phyloP scores from a whole-genome alignment of 2,888 invertebrate genomes.

The Metalampra italica region DNA sequence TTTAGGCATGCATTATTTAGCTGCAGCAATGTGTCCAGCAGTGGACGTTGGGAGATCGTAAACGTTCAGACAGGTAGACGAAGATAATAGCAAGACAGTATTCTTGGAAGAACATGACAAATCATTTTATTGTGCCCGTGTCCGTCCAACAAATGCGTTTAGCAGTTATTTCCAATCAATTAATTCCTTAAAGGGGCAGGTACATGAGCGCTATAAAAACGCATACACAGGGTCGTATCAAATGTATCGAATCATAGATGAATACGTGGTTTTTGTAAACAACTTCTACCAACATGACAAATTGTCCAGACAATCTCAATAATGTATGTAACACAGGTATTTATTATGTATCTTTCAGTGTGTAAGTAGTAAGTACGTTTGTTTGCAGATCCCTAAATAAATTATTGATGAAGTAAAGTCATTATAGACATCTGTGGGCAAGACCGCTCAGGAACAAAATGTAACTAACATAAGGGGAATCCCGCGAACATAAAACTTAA shows the following conservation, averaged over 20 bases:
- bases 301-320: no score
- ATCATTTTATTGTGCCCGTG: constrained; percentile 33
- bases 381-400: not conserved
- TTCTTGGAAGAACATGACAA: constrained; percentile 13
- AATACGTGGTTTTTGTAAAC: not conserved
- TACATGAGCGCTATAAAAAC: constrained; percentile 31
- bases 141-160: constrained; percentile 42
- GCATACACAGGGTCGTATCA: constrained; percentile 34
- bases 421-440: no score
- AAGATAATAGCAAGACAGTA: not conserved
- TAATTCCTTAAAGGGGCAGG: constrained; percentile 50
- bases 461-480: not conserved
- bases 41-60: no score
- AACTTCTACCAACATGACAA: not conserved
- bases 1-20: no score
- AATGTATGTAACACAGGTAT: no score
- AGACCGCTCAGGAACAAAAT: no score
- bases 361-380: no score
- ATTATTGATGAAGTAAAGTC: no score
- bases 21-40: no score
- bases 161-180: constrained; percentile 59
- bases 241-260: not conserved
- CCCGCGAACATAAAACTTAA: not conserved
- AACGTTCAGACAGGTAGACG: no score
- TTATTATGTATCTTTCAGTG: no score